Percentiles rank a stretch among this genome's conserved stretches.
Conservation (phyloP, 2,113 vertebrate genomes). For the Cryptomyrus ogoouensis region DNA sequence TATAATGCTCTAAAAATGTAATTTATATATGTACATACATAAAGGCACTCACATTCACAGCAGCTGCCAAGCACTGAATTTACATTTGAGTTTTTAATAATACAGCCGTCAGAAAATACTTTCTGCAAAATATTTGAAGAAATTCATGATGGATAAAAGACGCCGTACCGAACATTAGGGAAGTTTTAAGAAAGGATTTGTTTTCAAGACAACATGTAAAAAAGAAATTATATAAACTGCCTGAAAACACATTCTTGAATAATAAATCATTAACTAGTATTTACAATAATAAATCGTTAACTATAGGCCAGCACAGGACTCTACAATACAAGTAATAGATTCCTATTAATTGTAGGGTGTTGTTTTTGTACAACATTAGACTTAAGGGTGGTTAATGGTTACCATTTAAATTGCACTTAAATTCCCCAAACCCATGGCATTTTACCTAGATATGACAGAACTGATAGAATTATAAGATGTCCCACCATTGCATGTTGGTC, state of each 20-base stretch:
- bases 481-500: conserved; percentile 84
- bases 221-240: conserved; percentile 22
- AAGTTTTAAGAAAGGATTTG: background rate
- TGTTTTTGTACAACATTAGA: conserved; percentile 16
- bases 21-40: conserved; percentile 7
- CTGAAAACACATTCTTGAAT: conserved; percentile 20
- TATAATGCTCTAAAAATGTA: conserved; percentile 29
- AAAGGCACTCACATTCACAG: conserved; percentile 43
- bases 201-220: conserved; percentile 28
- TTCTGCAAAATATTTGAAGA: conserved; percentile 27
- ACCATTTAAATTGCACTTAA: conserved; percentile 39
- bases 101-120: conserved; percentile 11
- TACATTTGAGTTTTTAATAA: conserved; percentile 24
- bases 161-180: background rate
- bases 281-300: conserved; percentile 40
- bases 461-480: conserved; percentile 96
- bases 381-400: conserved; percentile 20
- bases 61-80: conserved; percentile 24
- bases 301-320: background rate
- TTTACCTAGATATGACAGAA: conserved; percentile 90
- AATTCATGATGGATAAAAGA: conserved; percentile 24
- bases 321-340: conserved; percentile 22
- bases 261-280: background rate
- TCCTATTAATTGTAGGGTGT: conserved; percentile 18
- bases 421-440: conserved; percentile 21